Base-by-base conservation (phyloP, 2,888 invertebrate genomes). In the Microchrysa polita region DNA sequence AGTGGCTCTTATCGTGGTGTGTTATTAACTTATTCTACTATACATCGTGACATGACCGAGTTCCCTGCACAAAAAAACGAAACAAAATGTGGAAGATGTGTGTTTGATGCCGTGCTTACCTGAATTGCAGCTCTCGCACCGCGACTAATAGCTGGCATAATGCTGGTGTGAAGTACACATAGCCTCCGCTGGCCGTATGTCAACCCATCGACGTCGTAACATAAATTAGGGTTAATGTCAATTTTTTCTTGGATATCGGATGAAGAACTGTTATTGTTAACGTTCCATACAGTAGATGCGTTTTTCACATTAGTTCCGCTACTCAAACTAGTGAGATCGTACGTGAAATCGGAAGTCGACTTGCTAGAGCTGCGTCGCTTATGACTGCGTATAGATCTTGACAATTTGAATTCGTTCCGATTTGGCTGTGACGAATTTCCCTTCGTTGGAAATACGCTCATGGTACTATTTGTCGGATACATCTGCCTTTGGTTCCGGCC, bases 91-190 rank as follows among this genome's bases (percentile, higher is more conserved):
- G 40, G 48, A 48, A n/a, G 16, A n/a, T 48, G 48, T 48, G 48
- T 48, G 16, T 48, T 48, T 48, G 4, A 48, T 48, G 48, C 22
- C 23, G n/a, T 42, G 78, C 80, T 80, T 76, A 85, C 84, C 82
- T 85, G 84, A 77, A 85, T 84, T 2, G 85, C 81, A 5, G 84
- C 81, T 53, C 85, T 80, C 0, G 84, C 84, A n/a, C 84, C 84
- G 5, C 85, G 81, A 77, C 85, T 85, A 65, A 85, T 83, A 18
- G 84, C 84, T 44, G 84, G 84, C 85, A 85, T 85, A 23, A 85
- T 82, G 76, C 81, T 82, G 0, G 84, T 84, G 77, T 85, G 81
- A 73, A 83, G 73, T 1, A 83, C 81, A 61, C 84, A 85, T 34
- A 83, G 79, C 74, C 83, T 84, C 75, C 83, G 84, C 73, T 85